Evolutionary conservation across 2,888 invertebrate species (phyloP).

Genomic region (Schizaphis graminum): DNA sequence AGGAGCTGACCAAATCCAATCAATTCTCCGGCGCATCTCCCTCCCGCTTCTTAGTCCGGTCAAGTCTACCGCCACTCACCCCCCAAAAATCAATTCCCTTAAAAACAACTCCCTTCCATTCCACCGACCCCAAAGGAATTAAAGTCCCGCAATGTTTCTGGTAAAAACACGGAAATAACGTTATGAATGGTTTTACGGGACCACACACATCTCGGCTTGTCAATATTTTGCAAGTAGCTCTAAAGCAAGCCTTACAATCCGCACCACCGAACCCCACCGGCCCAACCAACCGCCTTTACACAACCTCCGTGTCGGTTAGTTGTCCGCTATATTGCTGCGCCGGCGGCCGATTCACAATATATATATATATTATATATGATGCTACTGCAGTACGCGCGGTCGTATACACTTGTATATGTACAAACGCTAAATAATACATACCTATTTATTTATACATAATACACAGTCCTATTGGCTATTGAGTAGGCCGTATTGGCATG

Average conservation of each 20-base stretch:
- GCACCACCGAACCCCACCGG: background rate
- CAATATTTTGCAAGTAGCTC: constrained; percentile 47
- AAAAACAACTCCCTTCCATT: constrained; percentile 50
- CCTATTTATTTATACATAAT: background rate
- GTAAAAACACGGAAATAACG: constrained; percentile 62
- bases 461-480: background rate
- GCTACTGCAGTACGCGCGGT: background rate
- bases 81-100: constrained; percentile 64
- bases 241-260: background rate
- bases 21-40: constrained; percentile 61
- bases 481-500: background rate
- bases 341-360: background rate
- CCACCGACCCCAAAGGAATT: constrained; percentile 50
- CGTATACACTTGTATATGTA: background rate
- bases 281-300: background rate
- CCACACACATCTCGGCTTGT: constrained; percentile 13
- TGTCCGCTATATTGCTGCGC: background rate
- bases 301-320: background rate
- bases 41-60: constrained; percentile 38
- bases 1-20: constrained; percentile 65
- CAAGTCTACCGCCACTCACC: constrained; percentile 47
- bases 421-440: background rate
- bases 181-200: constrained; percentile 58
- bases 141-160: constrained; percentile 54
- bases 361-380: background rate